Percentiles rank a stretch among this genome's conserved stretches.
Evolutionary conservation across 1,140 invertebrate species (phyloP).

Genomic region (Ctenoplectra terminalis): DNA sequence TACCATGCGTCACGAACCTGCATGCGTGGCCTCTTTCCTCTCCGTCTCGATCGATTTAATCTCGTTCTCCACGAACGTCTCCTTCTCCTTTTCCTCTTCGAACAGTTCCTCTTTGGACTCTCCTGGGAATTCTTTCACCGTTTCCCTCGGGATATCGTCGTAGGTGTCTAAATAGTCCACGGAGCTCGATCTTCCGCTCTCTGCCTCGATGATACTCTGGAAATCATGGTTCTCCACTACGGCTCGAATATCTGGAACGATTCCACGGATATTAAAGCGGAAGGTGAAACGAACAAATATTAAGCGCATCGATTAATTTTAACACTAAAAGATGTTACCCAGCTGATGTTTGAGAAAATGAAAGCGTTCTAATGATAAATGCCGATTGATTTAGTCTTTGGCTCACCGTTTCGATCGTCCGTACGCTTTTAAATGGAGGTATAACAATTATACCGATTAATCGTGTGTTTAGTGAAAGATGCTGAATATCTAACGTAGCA

Average conservation of each 20-base stretch:
- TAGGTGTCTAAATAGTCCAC: constrained; percentile 28
- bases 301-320: not conserved
- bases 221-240: constrained; percentile 38
- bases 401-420: not conserved
- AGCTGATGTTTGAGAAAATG: not conserved
- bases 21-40: constrained; percentile 63
- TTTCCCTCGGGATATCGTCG: constrained; percentile 14
- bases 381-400: constrained; percentile 6
- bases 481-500: not conserved
- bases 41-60: constrained; percentile 55
- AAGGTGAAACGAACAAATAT: too few species aligned
- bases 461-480: constrained; percentile 3
- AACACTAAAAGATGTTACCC: not conserved
- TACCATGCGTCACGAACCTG: constrained; percentile 67
- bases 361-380: constrained; percentile 16
- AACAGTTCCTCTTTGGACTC: constrained; percentile 13
- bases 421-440: not conserved
- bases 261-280: not conserved
- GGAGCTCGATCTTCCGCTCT: constrained; percentile 26
- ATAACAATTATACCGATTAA: not conserved
- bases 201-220: constrained; percentile 29
- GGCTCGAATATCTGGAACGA: constrained; percentile 28
- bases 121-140: not conserved
- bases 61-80: constrained; percentile 8
- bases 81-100: constrained; percentile 3